Evolutionary conservation across 2,888 invertebrate species (phyloP).

Genomic region (Hipparchia sbordonii): DNA sequence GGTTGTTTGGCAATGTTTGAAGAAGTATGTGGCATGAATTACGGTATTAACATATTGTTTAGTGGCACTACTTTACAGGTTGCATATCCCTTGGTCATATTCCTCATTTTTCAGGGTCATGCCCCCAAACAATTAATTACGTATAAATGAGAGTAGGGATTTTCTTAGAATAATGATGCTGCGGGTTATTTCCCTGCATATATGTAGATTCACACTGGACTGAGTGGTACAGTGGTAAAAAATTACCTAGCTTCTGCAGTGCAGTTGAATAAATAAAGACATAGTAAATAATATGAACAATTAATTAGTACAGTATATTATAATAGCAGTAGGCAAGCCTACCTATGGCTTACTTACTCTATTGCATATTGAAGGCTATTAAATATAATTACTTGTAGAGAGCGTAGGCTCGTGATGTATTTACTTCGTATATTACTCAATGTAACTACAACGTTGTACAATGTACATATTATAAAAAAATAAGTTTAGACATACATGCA

Average conservation of each 20-base stretch:
- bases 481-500: no score
- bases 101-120: no score
- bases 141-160: no score
- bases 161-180: no score
- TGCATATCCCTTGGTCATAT: neutral
- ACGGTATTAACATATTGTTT: neutral
- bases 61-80: neutral
- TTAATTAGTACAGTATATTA: neutral
- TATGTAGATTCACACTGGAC: no score
- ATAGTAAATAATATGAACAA: neutral
- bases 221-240: no score
- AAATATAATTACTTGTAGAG: conserved; percentile 4
- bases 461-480: no score
- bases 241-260: no score
- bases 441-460: neutral
- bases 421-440: conserved; percentile 6
- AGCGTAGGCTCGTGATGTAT: conserved; percentile 14
- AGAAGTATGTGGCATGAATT: conserved; percentile 21
- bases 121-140: no score
- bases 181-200: no score
- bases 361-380: neutral
- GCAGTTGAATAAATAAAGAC: no score
- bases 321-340: neutral
- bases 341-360: neutral
- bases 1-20: conserved; percentile 48